Percentiles rank a stretch among this genome's conserved stretches.
These are phyloP conservation scores for Erythrocercus mccallii DNA, from an alignment of 2,113 vertebrate genomes.

Conservation along the genomic window DNA sequence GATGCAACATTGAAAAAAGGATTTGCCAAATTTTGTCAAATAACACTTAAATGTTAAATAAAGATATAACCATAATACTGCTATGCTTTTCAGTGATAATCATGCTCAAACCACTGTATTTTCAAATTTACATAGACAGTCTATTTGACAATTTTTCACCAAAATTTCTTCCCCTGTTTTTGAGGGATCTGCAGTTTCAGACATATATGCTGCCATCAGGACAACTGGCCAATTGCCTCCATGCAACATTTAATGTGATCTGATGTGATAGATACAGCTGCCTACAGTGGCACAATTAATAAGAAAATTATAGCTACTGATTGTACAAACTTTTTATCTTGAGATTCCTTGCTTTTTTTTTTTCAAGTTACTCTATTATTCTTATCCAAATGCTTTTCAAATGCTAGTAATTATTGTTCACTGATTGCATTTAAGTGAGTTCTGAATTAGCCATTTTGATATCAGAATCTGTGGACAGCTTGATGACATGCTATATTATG, in stretches of 20 bases:
- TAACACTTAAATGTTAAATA: not conserved
- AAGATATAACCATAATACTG: not conserved
- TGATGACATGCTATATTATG: not conserved
- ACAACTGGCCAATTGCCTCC: not conserved
- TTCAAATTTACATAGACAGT: not conserved
- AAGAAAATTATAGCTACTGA: not conserved
- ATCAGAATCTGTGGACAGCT: not conserved
- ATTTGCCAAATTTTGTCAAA: not conserved
- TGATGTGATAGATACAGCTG: not conserved
- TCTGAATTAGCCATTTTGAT: not conserved
- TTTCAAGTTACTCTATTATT: not conserved
- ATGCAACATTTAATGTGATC: not conserved
- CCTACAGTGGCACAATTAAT: not conserved
- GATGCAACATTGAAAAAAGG: not conserved
- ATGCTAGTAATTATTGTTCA: not conserved
- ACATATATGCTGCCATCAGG: not conserved
- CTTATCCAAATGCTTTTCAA: not conserved
- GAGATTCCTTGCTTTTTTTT: not conserved
- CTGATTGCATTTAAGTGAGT: not conserved
- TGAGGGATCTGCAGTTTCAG: not conserved
- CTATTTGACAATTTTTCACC: not conserved
- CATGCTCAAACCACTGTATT: not conserved
- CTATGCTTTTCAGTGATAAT: not conserved
- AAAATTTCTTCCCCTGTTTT: not conserved
- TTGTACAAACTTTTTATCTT: not conserved